Evolutionary conservation across 2,797 vertebrate genomes (phyloP), one percentile per base, ranked within the genome.

Genomic region (Lithobates sylvaticus): DNA sequence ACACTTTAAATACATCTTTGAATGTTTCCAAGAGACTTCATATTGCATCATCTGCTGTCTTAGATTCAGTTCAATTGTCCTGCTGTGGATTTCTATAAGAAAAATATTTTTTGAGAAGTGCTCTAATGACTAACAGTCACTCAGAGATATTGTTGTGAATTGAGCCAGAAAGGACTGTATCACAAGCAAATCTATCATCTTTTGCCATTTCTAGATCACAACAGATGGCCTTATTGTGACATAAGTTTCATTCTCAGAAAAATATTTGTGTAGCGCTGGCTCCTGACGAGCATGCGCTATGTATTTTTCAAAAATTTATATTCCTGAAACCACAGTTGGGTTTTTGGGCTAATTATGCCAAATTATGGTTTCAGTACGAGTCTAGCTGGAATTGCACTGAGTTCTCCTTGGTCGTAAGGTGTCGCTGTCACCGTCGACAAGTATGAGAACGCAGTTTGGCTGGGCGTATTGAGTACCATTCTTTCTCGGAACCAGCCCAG

Each of bases 61-160:
- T 71, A 71, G 34, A 7, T 36, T 34, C 13, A 21, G 34, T 34
- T 71, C 54, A 23, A 61, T 61, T 61, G 21, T 61, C 54, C 54
- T 61, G 23, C 54, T 9, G 21, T 61, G 54, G 6, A 61, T 61
- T 61, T 21, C 54, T 61, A 61, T 23, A 23, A 61, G 54, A 61
- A 61, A 61, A n/a, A 61, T 61, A 61, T 61, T 61, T 54, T 58
- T 61, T 61, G 54, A 61, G 54, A 61, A 23, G 54, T 23, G 18
- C 8, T 23, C 7, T 61, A 58, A 58, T 58, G 12, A 58, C 50
- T 58, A 21, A 6, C 54, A 61, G 54, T 61, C 54, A 61, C 32
- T 71, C 15, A 71, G 69, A 71, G 32, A 34, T 36, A 71, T 36
- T 71, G 29, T 71, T 71, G 29, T 71, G 21, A 36, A 71, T 71